A percentile compares a stretch with the other conserved stretches of the same genome.
These are phyloP conservation scores for Rambutsinella grinnellia DNA, from an alignment of 2,888 invertebrate genomes.

Conservation along the genomic window DNA sequence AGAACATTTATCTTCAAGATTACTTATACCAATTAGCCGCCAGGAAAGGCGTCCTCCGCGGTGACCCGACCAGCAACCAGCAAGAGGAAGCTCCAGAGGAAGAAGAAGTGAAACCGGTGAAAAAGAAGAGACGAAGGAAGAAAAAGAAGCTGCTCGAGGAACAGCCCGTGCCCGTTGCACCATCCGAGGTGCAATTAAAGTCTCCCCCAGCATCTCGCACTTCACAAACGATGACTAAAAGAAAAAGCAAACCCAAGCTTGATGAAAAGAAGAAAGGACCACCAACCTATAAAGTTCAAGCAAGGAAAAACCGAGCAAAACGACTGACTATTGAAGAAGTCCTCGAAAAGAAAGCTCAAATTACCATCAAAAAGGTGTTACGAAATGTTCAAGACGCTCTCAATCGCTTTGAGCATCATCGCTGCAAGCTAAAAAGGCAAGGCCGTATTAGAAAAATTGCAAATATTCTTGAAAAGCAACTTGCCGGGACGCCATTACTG, in stretches of 20 bases:
- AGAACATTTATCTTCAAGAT: slow-evolving; percentile 42
- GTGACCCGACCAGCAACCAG: not conserved
- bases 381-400: slow-evolving; percentile 3
- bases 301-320: not conserved
- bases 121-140: not conserved
- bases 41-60: slow-evolving; percentile 35
- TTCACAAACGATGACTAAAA: not conserved
- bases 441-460: slow-evolving; percentile 11
- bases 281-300: not conserved
- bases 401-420: slow-evolving; percentile 16
- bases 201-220: not conserved
- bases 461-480: slow-evolving; percentile 7
- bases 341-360: slow-evolving; percentile 11
- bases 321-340: not conserved
- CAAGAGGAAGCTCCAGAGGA: not conserved
- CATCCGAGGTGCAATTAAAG: not conserved
- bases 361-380: not conserved
- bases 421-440: slow-evolving; percentile 27
- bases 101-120: not conserved
- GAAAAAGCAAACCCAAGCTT: not conserved
- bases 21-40: slow-evolving; percentile 35
- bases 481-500: not conserved
- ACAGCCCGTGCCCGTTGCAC: not conserved
- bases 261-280: slow-evolving; percentile 3
- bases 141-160: not conserved